Percentiles rank a stretch among this genome's conserved stretches.
Evolutionary conservation across 2,888 invertebrate species (phyloP).

Genomic region (Pseudanteris insignis): DNA sequence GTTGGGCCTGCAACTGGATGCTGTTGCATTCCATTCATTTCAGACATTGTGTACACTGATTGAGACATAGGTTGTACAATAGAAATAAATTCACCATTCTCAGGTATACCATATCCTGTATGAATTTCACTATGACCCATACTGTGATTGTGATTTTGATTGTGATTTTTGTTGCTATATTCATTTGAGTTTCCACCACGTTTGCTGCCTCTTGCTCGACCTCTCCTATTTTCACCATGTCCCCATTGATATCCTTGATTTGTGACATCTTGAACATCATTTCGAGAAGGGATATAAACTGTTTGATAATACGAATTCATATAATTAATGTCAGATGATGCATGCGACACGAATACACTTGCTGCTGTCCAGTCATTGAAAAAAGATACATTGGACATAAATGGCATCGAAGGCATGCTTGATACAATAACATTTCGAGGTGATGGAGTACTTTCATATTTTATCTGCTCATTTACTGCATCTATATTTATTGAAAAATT

Average conservation of each 20-base stretch:
- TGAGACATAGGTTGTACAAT: conserved; percentile 27
- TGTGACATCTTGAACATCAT: conserved; percentile 61
- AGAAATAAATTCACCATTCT: conserved; percentile 44
- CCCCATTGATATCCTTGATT: conserved; percentile 57
- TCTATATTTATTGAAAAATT: too few species aligned
- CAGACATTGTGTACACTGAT: too few species aligned
- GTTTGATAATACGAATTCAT: too few species aligned
- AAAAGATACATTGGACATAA: too few species aligned
- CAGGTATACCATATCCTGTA: conserved; percentile 34
- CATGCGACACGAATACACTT: too few species aligned
- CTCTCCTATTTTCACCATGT: conserved; percentile 47
- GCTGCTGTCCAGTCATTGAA: too few species aligned
- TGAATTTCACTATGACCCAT: conserved; percentile 51
- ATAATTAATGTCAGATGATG: too few species aligned
- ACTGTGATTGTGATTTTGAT: conserved; percentile 13
- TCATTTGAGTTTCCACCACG: conserved; percentile 50
- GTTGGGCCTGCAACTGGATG: conserved; percentile 53
- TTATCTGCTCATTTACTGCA: too few species aligned
- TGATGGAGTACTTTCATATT: too few species aligned
- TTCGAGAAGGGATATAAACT: background rate
- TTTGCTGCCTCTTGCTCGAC: conserved; percentile 53
- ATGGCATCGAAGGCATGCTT: too few species aligned
- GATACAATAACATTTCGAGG: too few species aligned
- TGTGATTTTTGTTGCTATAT: conserved; percentile 52
- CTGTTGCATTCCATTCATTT: too few species aligned